Conservation (phyloP, 2,797 vertebrate species). For the Tapera naevia region DNA sequence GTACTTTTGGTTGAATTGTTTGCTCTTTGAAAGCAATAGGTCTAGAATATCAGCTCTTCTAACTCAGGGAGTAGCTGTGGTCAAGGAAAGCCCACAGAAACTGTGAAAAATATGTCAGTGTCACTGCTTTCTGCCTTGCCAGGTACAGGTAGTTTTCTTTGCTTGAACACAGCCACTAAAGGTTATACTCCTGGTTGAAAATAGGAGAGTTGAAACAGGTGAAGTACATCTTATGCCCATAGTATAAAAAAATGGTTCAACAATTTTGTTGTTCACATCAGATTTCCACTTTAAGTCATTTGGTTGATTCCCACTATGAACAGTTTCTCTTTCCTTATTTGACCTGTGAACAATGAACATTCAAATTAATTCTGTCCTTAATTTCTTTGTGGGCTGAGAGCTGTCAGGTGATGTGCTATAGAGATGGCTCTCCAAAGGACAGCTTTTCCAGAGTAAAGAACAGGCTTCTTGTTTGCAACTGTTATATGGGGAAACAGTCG, state of each 20-base stretch:
- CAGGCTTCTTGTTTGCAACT: not conserved
- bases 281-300: not conserved
- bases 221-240: not conserved
- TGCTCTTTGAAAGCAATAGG: not conserved
- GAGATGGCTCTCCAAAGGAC: not conserved
- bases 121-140: not conserved
- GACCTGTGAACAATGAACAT: no score
- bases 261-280: not conserved
- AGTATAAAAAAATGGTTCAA: not conserved
- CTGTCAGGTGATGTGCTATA: not conserved
- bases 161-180: not conserved
- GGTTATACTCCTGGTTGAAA: not conserved
- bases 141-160: not conserved
- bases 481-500: not conserved
- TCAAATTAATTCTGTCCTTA: not conserved
- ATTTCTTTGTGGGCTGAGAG: not conserved
- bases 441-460: not conserved
- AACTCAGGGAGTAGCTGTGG: not conserved
- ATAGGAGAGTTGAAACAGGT: not conserved
- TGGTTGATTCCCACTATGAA: not conserved
- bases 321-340: not conserved
- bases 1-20: not conserved
- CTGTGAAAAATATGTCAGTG: not conserved
- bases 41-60: not conserved
- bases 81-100: not conserved